Evolutionary conservation across 2,888 invertebrate genomes (phyloP).

Genomic region (Sarcophaga rosellei): DNA sequence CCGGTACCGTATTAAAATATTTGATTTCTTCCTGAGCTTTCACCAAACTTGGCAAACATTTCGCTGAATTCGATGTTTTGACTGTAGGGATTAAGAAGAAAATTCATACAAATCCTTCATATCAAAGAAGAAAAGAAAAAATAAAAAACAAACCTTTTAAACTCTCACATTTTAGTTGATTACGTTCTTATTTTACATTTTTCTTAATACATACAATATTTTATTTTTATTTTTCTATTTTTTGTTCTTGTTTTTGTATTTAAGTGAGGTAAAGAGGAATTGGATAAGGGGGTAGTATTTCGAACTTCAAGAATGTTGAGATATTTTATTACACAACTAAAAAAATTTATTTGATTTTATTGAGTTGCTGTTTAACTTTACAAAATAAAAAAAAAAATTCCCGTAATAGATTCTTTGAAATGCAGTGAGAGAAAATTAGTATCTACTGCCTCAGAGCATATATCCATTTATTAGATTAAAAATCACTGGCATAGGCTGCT

Average conservation of each 20-base stretch:
- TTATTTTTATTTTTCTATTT: not conserved
- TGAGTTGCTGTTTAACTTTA: not conserved
- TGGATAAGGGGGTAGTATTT: not conserved
- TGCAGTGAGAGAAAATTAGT: not conserved
- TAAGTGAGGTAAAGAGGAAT: not conserved
- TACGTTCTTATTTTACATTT: slow-evolving; percentile 40
- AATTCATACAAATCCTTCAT: slow-evolving; percentile 6
- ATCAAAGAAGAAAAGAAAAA: not conserved
- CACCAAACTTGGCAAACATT: no score
- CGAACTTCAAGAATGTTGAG: not conserved
- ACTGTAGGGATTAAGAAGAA: not conserved
- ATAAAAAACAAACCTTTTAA: not conserved
- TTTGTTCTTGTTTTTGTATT: not conserved
- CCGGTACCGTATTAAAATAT: no score
- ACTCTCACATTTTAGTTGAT: slow-evolving; percentile 43
- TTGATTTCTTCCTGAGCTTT: no score
- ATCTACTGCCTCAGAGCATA: no score
- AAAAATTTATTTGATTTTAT: not conserved
- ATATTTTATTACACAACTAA: not conserved
- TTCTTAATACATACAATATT: not conserved
- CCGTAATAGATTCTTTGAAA: not conserved
- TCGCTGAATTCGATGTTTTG: no score
- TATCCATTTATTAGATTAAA: no score
- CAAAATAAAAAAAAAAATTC: not conserved
- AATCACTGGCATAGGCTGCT: no score